Evolutionary conservation across 2,113 vertebrate species (phyloP), one percentile per base, ranked within the genome.

Genomic region (Hippocampus abdominalis): DNA sequence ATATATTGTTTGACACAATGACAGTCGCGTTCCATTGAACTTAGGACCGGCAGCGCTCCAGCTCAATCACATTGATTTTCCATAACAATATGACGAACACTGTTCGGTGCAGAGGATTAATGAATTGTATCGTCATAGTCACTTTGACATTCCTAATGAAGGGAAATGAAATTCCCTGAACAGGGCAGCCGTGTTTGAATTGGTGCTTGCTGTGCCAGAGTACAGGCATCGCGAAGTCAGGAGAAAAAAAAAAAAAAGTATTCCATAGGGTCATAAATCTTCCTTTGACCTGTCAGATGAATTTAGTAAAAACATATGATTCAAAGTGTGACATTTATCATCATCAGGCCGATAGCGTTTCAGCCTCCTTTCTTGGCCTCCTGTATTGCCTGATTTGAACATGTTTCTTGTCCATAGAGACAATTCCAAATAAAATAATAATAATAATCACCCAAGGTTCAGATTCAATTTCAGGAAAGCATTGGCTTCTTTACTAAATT

Each of bases 61-160:
- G 90, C 87, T 90, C 81, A 85, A 87, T 90, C 88, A 75, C 87
- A 93, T 92, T 89, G 92, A 93, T 92, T 91, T 91, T 89, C 86
- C 88, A 91, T 92, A 92, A 91, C 87, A 91, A 92, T 92, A 92
- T 92, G 88, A 92, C 89, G 87, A 92, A 87, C 82, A 82, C 86
- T 90, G 89, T 87, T 91, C 85, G 86, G 83, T 83, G 81, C 75
- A 69, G 81, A 80, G 82, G 86, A 90, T 89, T 90, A 89, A 92
- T 91, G 89, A 92, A 92, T 91, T 91, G 90, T 90, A 89, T 91
- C 91, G 92, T 93, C 88, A 91, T 85, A 91, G 87, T 86, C 83
- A 84, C 83, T 90, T 89, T 89, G 87, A 83, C 89, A 91, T 89
- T 89, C 82, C 84, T 91, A 90, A 92, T 90, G 84, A 90, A 90